Base-by-base conservation (phyloP, 2,113 vertebrate species). In the Heptranchias perlo region DNA sequence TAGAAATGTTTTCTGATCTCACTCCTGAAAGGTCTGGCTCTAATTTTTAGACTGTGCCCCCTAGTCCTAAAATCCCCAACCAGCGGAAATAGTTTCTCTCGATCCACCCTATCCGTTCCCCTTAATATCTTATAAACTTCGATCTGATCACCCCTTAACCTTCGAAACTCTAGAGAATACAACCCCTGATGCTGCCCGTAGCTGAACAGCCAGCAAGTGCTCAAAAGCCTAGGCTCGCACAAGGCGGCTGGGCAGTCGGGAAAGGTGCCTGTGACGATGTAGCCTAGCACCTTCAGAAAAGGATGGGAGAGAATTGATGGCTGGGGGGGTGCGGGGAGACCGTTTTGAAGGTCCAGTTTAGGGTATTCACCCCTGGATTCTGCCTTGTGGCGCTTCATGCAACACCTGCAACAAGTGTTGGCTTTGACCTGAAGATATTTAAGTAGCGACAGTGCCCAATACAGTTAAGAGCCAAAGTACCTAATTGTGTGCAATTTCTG, bases 261-360 rank as follows among this genome's bases (percentile, higher is more conserved):
- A 52, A n/a, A 44, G 92, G 54, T 14, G 21, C 1, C 21, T 44
- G 16, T 18, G 39, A n/a, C 3, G 16, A 39, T 6, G 82, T 28
- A 49, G 7, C 0, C 35, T 11, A 39, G 18, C 18, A 35, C 2
- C 31, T 1, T 1, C 47, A 44, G 2, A 2, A 69, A 91, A 65
- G 21, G 54, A 84, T 67, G 13, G 25, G n/a, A 65, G 21, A 31
- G 44, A 23, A 39, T 62, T 31, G n/a, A 47, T 0, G 16, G 61
- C 2, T 2, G 49, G 10, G 4, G 23, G 25, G 16, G 1, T 5
- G 2, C 31, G 6, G 28, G 31, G 6, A 16, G 14, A 1, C 58
- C 31, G 78, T 10, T 28, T 78, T 96, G 69, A 97, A 91, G 87
- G 4, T 91, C 3, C 39, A 23, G 44, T 5, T 49, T 7, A 58